These are phyloP conservation scores for Carettochelys insculpta DNA, from an alignment of 2,113 vertebrate species.

Conservation along the genomic window DNA sequence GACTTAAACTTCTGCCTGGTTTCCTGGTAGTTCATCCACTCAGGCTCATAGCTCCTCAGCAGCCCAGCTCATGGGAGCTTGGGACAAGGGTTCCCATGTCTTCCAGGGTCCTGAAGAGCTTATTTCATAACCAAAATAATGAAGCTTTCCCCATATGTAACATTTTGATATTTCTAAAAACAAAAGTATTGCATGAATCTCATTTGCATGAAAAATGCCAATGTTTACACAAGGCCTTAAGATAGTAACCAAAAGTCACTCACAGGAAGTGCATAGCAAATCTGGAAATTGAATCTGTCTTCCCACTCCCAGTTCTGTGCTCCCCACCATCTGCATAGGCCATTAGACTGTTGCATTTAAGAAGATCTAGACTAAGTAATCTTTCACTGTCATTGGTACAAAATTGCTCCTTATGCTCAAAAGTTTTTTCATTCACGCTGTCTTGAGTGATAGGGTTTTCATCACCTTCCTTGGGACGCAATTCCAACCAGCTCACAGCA, in stretches of 20 bases:
- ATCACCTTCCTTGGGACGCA: not conserved
- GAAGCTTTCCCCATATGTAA: no score
- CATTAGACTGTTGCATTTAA: not conserved
- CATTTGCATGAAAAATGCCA: not conserved
- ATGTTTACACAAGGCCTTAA: not conserved
- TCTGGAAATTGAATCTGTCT: conserved; percentile 30
- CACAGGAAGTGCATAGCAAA: conserved; percentile 40
- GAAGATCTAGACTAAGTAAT: not conserved
- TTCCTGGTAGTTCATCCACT: not conserved
- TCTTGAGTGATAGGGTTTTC: not conserved
- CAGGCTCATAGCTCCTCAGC: not conserved
- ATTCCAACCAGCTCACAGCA: not conserved
- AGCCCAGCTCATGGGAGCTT: not conserved
- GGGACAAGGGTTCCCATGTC: not conserved
- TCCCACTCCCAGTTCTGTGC: not conserved
- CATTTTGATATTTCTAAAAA: no score
- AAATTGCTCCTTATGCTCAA: not conserved
- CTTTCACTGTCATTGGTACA: not conserved
- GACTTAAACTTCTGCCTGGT: not conserved
- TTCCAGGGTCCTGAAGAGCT: no score
- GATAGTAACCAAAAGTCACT: conserved; percentile 3
- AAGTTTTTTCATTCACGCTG: not conserved
- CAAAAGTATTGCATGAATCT: not conserved
- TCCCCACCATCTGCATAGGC: not conserved
- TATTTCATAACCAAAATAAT: no score